Conservation (phyloP, 2,797 vertebrate genomes). For the Melanotaenia boesemani region DNA sequence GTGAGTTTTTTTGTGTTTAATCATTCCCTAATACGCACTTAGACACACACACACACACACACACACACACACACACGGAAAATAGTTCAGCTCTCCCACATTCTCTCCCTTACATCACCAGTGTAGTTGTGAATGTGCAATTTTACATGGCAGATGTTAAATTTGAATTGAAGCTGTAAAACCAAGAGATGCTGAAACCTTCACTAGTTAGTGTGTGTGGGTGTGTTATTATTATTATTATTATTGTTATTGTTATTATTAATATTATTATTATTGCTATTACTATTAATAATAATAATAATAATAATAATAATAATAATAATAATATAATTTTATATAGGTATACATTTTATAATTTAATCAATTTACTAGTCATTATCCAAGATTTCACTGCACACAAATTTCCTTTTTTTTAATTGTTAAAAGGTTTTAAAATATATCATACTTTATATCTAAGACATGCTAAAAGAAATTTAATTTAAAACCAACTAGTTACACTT, state of each 20-base stretch:
- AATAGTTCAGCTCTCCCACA: constrained; percentile 36
- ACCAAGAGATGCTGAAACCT: constrained; percentile 29
- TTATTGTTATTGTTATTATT: neutral
- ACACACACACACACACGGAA: constrained; percentile 20
- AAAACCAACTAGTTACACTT: neutral
- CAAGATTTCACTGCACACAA: neutral
- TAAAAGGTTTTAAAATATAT: neutral
- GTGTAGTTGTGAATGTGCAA: constrained; percentile 51
- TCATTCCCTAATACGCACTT: neutral
- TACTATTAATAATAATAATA: neutral
- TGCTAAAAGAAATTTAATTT: neutral
- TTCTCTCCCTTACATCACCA: constrained; percentile 59
- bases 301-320: neutral
- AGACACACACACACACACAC: neutral
- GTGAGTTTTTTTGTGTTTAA: neutral
- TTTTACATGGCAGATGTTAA: constrained; percentile 65
- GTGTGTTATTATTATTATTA: neutral
- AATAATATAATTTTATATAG: neutral
- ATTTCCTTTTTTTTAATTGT: neutral
- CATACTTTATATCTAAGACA: neutral
- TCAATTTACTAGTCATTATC: neutral
- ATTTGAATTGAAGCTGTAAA: constrained; percentile 52
- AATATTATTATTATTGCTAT: neutral
- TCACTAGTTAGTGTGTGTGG: constrained; percentile 32
- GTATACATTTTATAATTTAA: no score